phyloP scores from a whole-genome alignment of 2,113 vertebrate genomes.

The Trichomycterus rosablanca region DNA sequence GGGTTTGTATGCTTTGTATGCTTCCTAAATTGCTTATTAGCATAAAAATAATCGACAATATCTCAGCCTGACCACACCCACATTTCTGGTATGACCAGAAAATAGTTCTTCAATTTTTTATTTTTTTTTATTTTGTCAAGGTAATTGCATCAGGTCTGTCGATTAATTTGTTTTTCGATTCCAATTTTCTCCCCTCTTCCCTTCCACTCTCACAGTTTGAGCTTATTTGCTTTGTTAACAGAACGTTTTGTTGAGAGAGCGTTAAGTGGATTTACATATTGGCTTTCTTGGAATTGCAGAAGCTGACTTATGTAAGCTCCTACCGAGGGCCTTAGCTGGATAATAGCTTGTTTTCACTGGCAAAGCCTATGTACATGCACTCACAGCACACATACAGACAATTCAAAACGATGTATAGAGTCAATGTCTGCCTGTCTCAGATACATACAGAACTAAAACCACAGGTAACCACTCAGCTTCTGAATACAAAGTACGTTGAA shows the following conservation, averaged over 20 bases:
- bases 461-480: background rate
- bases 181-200: background rate
- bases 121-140: too few relatives aligned
- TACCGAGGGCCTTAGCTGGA: conserved; percentile 62
- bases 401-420: conserved; percentile 19
- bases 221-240: conserved; percentile 29
- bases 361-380: conserved; percentile 50
- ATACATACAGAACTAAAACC: conserved; percentile 16
- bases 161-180: background rate
- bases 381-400: conserved; percentile 8
- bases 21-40: too few relatives aligned
- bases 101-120: too few relatives aligned
- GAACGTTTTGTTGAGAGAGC: conserved; percentile 63
- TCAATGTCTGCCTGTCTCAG: conserved; percentile 29
- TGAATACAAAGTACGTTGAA: background rate
- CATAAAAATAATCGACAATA: too few relatives aligned
- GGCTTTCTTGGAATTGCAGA: conserved; percentile 59
- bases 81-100: background rate
- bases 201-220: conserved; percentile 11
- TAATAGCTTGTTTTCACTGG: conserved; percentile 69
- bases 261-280: conserved; percentile 73
- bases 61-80: background rate
- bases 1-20: too few relatives aligned
- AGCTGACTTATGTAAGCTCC: conserved; percentile 61
- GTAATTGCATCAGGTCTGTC: too few relatives aligned